Evolutionary conservation across 2,888 invertebrate species (phyloP), one percentile per base, ranked within the genome.

Genomic region (Aromia moschata): DNA sequence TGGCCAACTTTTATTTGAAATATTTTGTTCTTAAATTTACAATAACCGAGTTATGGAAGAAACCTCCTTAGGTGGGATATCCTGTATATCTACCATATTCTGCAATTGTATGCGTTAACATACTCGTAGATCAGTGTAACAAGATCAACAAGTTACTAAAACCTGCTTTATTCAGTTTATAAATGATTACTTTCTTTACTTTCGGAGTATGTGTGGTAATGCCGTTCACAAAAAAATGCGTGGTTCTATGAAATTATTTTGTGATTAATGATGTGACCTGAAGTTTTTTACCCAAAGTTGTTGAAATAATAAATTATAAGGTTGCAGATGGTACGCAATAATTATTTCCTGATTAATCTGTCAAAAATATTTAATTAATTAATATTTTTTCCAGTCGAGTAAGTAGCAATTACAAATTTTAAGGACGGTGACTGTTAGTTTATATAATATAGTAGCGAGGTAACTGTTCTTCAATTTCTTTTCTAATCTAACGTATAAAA

Each of bases 241-340:
- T 14, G 11, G 9, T 12, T n/a, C 47, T n/a, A 36, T 33, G 18
- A 47, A 47, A 37, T 47, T 20, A 12, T 37, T 47, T 47, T 16
- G 11, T 47, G 36, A 47, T 46, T 47, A 11, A 47, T 47, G 47
- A 47, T 10, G 7, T 4, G 18, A 5, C 11, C 11, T 11, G n/a
- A 4, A 7, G 20, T 2, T 43, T 43, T 43, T 11, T n/a, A 12
- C 43, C 4, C 3, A 43, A 43, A 20, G 43, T 20, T 20, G 43
- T 43, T 43, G 43, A 43, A 43, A 43, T 43, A 10, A 20, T 43
- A 11, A 43, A 43, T 43, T 43, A 43, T 20, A 18, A 17, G 40
- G 10, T 18, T 20, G 43, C 43, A 43, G 43, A 3, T 43, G 43
- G 2, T 3, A 3, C n/a, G 1, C 20, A 43, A 43, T 20, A 17